Evolutionary conservation across 2,113 vertebrate genomes (phyloP).

Genomic region (Dendropsophus ebraccatus): DNA sequence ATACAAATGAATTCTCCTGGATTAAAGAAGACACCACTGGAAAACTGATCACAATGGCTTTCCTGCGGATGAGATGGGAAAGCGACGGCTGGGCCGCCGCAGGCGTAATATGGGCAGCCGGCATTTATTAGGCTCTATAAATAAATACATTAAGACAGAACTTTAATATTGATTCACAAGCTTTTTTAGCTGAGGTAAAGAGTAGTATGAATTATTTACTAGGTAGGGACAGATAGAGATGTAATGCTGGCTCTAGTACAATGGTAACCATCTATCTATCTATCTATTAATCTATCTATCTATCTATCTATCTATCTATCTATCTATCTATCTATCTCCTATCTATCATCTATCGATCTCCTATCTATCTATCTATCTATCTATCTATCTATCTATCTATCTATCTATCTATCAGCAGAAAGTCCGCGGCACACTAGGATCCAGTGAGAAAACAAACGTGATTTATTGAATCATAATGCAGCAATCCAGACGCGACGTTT

Average conservation of each 20-base stretch:
- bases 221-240: not conserved
- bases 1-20: constrained; percentile 15
- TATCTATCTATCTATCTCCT: not conserved
- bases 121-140: not conserved
- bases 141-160: not conserved
- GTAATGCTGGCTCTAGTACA: not conserved
- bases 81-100: not conserved
- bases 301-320: not conserved
- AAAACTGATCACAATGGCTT: constrained; percentile 48
- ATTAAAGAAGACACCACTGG: constrained; percentile 35
- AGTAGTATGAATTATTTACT: not conserved
- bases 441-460: no score
- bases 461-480: no score
- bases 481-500: no score
- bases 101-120: not conserved
- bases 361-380: not conserved
- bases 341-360: not conserved
- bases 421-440: no score
- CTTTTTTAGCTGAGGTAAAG: not conserved
- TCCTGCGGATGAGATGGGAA: not conserved
- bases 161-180: not conserved
- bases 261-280: no score
- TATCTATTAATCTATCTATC: not conserved
- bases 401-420: not conserved
- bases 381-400: not conserved